phyloP scores from a whole-genome alignment of 2,888 invertebrate genomes.

The Lochmaea capreae region DNA sequence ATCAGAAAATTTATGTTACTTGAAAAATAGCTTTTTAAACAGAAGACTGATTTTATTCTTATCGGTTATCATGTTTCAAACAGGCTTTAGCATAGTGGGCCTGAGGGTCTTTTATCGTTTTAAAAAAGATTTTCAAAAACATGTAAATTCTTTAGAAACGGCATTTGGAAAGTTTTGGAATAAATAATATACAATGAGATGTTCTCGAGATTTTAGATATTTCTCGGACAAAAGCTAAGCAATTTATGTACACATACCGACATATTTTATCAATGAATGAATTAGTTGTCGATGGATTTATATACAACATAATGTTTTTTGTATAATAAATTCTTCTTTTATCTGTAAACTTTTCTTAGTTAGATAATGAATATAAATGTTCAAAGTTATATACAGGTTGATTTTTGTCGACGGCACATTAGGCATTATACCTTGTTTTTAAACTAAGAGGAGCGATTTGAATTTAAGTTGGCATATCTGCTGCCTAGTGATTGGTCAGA shows the following conservation, averaged over 20 bases:
- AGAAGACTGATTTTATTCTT: conserved; percentile 30
- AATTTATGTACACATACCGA: not conserved
- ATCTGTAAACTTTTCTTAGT: not conserved
- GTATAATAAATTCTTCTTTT: not conserved
- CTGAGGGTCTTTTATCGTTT: not conserved
- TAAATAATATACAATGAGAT: not conserved
- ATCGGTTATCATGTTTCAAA: conserved; percentile 27
- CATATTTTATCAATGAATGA: not conserved
- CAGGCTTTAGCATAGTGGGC: conserved; percentile 8
- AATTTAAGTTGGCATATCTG: no score
- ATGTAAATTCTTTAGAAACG: conserved; percentile 15
- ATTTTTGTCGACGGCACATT: no score
- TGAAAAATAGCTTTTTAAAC: conserved; percentile 14
- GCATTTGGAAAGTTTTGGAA: not conserved
- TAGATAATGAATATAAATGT: no score
- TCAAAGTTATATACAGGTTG: no score
- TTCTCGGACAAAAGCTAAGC: not conserved
- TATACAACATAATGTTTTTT: not conserved
- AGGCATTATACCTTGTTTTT: no score
- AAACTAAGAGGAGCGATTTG: no score
- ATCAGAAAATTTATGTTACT: not conserved
- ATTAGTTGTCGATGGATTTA: not conserved
- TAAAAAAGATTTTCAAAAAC: conserved; percentile 5
- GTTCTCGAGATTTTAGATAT: not conserved
- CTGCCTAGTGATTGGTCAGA: no score